phyloP scores from a whole-genome alignment of 2,888 invertebrate genomes.

The Callimorpha dominula region DNA sequence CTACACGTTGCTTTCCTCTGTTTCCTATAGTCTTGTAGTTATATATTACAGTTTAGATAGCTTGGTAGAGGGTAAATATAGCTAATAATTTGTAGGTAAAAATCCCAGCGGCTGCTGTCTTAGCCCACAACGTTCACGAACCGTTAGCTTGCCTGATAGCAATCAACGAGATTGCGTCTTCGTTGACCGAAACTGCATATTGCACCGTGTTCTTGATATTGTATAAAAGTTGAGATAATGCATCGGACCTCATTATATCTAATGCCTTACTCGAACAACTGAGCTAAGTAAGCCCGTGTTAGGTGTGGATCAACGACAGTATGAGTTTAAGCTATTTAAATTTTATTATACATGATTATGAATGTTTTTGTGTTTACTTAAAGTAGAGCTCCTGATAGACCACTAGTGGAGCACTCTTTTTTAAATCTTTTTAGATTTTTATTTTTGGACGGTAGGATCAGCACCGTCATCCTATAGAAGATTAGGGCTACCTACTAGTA shows the following conservation, averaged over 20 bases:
- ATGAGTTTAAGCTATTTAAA: neutral
- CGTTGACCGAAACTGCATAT: conserved; percentile 47
- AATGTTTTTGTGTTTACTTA: too few species aligned
- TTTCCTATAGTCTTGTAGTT: neutral
- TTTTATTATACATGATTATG: neutral
- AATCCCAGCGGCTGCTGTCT: conserved; percentile 47
- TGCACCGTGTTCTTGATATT: conserved; percentile 42
- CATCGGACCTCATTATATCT: conserved; percentile 25
- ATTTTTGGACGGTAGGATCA: conserved; percentile 3
- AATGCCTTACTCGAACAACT: neutral
- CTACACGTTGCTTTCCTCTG: neutral
- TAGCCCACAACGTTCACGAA: conserved; percentile 56
- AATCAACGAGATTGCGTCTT: conserved; percentile 68
- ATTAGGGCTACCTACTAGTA: too few species aligned
- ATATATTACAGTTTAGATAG: neutral
- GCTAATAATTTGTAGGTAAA: conserved; percentile 47
- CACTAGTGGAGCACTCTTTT: neutral
- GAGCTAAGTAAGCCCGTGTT: neutral
- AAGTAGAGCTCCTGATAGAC: too few species aligned
- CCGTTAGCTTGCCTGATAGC: conserved; percentile 63
- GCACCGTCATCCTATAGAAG: neutral
- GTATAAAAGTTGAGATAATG: conserved; percentile 44
- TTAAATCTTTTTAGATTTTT: conserved; percentile 17
- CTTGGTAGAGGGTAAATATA: conserved; percentile 38
- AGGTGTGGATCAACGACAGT: neutral